Percentiles rank a stretch among this genome's conserved stretches.
Evolutionary conservation across 2,113 vertebrate species (phyloP).

Genomic region (Nannobrachium achirus): DNA sequence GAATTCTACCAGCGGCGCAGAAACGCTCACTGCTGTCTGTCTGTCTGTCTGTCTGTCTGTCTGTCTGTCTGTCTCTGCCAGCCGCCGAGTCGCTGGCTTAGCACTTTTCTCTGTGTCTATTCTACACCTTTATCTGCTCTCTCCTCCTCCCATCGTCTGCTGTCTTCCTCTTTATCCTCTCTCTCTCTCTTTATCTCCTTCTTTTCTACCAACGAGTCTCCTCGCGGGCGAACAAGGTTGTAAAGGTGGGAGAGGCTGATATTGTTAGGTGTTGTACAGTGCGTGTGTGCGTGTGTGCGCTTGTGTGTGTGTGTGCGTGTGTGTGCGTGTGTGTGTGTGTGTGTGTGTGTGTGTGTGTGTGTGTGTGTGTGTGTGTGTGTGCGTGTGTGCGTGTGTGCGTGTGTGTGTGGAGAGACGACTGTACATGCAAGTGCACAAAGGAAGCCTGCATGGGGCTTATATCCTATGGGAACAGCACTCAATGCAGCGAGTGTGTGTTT

Average conservation of each 20-base stretch:
- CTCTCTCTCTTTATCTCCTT: slow-evolving; percentile 17
- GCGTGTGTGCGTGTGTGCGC: neutral
- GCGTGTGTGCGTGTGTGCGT: neutral
- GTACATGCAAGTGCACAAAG: neutral
- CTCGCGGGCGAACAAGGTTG: slow-evolving; percentile 37
- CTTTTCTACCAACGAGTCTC: slow-evolving; percentile 15
- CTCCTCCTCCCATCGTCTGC: slow-evolving; percentile 43
- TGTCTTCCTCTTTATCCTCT: slow-evolving; percentile 39
- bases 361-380: neutral
- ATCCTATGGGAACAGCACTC: no score
- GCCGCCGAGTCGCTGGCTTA: slow-evolving; percentile 39
- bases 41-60: no score
- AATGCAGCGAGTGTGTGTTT: neutral
- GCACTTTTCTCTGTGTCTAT: slow-evolving; percentile 50
- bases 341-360: slow-evolving; percentile 1
- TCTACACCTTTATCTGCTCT: slow-evolving; percentile 58
- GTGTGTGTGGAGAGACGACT: neutral
- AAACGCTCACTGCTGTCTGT: slow-evolving; percentile 52
- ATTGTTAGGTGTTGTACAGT: slow-evolving; percentile 31
- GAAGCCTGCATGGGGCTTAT: no score
- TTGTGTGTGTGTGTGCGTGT: neutral
- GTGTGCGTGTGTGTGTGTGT: slow-evolving; percentile 11
- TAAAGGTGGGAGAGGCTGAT: slow-evolving; percentile 60
- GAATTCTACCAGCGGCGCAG: slow-evolving; percentile 43
- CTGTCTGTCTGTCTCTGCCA: slow-evolving; percentile 40